Conservation (phyloP, 2,888 invertebrate genomes). For the Amphipyra berbera region DNA sequence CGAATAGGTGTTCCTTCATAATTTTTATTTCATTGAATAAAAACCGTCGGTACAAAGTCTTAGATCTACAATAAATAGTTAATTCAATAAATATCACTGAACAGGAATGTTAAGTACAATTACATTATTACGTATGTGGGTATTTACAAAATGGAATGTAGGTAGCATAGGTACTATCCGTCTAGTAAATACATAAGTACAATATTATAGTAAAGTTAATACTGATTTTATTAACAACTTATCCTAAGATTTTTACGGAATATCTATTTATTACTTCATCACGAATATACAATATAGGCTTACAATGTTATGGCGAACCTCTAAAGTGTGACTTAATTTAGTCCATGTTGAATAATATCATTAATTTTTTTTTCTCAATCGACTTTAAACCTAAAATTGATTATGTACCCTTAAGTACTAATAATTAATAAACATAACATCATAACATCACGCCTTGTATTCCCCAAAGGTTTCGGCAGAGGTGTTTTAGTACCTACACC, state of each 20-base stretch:
- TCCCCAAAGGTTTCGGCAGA: too few species aligned
- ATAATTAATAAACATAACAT: too few species aligned
- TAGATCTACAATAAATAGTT: slow-evolving; percentile 79
- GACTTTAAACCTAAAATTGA: too few species aligned
- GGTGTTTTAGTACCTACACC: too few species aligned
- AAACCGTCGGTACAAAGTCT: slow-evolving; percentile 70
- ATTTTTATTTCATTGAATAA: slow-evolving; percentile 59
- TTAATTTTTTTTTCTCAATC: too few species aligned
- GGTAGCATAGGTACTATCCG: slow-evolving; percentile 11
- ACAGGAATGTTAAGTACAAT: slow-evolving; percentile 63
- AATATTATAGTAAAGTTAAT: slow-evolving; percentile 60
- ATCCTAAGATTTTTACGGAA: slow-evolving; percentile 19
- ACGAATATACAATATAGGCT: too few species aligned
- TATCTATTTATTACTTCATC: too few species aligned
- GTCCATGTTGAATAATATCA: too few species aligned
- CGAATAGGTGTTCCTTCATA: slow-evolving; percentile 10
- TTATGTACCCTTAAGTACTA: too few species aligned
- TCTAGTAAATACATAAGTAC: slow-evolving; percentile 35
- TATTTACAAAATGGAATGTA: slow-evolving; percentile 63
- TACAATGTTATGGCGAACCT: too few species aligned
- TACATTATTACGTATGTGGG: slow-evolving; percentile 29
- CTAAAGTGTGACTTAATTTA: too few species aligned
- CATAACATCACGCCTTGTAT: too few species aligned
- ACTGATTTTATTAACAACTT: slow-evolving; percentile 65
- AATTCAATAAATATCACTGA: slow-evolving; percentile 72